Evolutionary conservation across 2,113 vertebrate species (phyloP), one percentile per base, ranked within the genome.

Genomic region (Acanthochromis polyacanthus): DNA sequence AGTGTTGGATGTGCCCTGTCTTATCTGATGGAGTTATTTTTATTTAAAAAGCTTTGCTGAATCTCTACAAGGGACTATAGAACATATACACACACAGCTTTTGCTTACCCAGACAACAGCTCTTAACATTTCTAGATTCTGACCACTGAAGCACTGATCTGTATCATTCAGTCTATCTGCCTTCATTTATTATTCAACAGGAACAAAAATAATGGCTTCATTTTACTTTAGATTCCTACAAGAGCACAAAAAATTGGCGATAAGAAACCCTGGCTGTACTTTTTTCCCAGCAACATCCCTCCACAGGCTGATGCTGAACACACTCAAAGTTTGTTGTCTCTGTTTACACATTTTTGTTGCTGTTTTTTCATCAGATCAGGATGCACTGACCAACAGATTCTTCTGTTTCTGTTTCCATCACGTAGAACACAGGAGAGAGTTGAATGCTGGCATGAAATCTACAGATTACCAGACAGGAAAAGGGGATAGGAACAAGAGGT

Each of bases 401-500:
- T 32, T 75, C 43, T 61, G 55, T 76, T 85, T 63, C 56, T 78
- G 77, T 86, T 88, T 86, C 77, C 82, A 50, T 63, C 19, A n/a
- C 50, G 6, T 28, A 58, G 55, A 55, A 45, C 55, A 62, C 43
- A 55, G n/a, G 60, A 51, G 73, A 40, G 51, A 73, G 63, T 32
- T 59, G 62, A 63, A 71, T 56, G 53, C 52, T 83, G 67, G 63
- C 57, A 40, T 36, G 25, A 84, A 81, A 79, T 61, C 73, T 70
- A 19, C 50, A 61, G 71, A 88, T 85, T 73, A 88, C 80, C 59
- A 85, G 82, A 70, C 89, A 89, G 88, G 89, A 93, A 91, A 69
- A 36, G 32, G 19, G 60, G 86, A 85, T 67, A 43, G 71, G 75
- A 87, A 87, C 78, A 65, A 70, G 82, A 83, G 85, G 74, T 53